Conservation (phyloP, 2,888 invertebrate genomes). For the Saturnia pavonia region DNA sequence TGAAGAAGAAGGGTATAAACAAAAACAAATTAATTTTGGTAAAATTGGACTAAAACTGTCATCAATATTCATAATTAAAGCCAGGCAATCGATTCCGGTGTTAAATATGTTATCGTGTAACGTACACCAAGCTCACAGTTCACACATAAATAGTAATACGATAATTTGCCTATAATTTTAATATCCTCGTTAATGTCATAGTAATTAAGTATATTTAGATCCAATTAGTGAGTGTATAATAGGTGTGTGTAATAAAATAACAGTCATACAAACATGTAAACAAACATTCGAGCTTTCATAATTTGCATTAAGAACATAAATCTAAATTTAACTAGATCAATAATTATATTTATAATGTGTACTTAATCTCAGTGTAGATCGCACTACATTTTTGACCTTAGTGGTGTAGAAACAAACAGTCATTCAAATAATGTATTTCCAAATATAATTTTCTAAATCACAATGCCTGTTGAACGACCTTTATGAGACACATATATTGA, state of each 20-base stretch:
- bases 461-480: too few relatives aligned
- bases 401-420: not conserved
- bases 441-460: too few relatives aligned
- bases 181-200: conserved; percentile 6
- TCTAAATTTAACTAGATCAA: too few relatives aligned
- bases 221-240: not conserved
- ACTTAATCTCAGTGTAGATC: not conserved
- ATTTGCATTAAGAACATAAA: too few relatives aligned
- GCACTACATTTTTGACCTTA: not conserved
- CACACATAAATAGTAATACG: conserved; percentile 9
- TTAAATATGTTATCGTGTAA: conserved; percentile 4
- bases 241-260: not conserved
- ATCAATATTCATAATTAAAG: conserved; percentile 12
- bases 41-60: not conserved
- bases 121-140: not conserved
- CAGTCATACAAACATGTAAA: not conserved
- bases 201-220: conserved; percentile 5
- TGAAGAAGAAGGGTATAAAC: not conserved
- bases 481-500: too few relatives aligned
- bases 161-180: conserved; percentile 6
- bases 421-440: too few relatives aligned
- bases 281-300: not conserved
- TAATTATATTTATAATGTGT: not conserved
- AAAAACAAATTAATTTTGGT: not conserved
- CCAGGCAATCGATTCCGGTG: conserved; percentile 1